These are phyloP conservation scores for Sus scrofa DNA, from an alignment of 2,113 vertebrate genomes.

Conservation along the genomic window T2T-Sscrofa CM000814.6:15082001-15082500, in stretches of 20 bases:
- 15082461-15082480: background rate
- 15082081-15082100: background rate
- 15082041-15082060: background rate
- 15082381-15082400: background rate
- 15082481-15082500: background rate
- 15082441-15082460: background rate
- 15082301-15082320: no score
- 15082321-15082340: no score
- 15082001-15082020: accelerated
- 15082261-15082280: no score
- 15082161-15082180: background rate
- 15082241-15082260: background rate
- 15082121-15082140: background rate
- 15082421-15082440: background rate
- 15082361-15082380: background rate
- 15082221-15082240: no score
- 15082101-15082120: background rate
- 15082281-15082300: no score
- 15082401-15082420: no score
- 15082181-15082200: background rate
- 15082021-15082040: background rate
- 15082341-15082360: background rate
- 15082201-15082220: background rate
- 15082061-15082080: background rate
- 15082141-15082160: background rate